These are phyloP conservation scores for Sphinx pinastri DNA, from an alignment of 2,888 invertebrate genomes.

Conservation along the genomic window DNA sequence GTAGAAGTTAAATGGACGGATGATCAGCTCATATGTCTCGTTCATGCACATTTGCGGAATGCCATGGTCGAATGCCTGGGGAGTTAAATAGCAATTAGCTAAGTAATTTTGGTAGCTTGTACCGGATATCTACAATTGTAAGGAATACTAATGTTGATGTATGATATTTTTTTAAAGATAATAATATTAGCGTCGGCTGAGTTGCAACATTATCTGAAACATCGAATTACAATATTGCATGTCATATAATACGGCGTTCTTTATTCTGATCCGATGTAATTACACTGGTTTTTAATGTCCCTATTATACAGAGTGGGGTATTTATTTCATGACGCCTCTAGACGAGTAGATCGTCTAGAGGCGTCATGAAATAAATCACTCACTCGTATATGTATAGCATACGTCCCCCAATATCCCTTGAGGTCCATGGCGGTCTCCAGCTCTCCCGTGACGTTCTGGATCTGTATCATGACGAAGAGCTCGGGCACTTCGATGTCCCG, in stretches of 20 bases:
- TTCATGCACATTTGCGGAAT: conserved; percentile 60
- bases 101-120: too few relatives aligned
- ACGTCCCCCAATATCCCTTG: conserved; percentile 83
- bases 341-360: not conserved
- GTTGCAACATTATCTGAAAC: not conserved
- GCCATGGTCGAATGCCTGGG: conserved; percentile 84
- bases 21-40: conserved; percentile 69
- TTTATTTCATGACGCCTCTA: not conserved
- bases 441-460: conserved; percentile 66
- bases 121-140: not conserved
- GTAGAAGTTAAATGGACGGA: conserved; percentile 85
- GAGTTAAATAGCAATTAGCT: conserved; percentile 21
- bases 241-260: too few relatives aligned
- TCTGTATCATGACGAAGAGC: conserved; percentile 64
- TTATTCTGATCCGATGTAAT: too few relatives aligned
- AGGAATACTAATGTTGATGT: not conserved
- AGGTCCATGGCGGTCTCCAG: conserved; percentile 72
- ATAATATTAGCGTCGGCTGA: too few relatives aligned
- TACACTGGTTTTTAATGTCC: too few relatives aligned
- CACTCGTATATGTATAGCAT: conserved; percentile 79
- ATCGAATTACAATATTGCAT: not conserved
- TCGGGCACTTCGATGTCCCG: conserved; percentile 56
- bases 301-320: conserved; percentile 57
- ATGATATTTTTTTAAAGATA: too few relatives aligned
- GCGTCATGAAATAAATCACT: conserved; percentile 33